phyloP scores from a whole-genome alignment of 2,888 invertebrate genomes.

The Xestia sexstrigata region DNA sequence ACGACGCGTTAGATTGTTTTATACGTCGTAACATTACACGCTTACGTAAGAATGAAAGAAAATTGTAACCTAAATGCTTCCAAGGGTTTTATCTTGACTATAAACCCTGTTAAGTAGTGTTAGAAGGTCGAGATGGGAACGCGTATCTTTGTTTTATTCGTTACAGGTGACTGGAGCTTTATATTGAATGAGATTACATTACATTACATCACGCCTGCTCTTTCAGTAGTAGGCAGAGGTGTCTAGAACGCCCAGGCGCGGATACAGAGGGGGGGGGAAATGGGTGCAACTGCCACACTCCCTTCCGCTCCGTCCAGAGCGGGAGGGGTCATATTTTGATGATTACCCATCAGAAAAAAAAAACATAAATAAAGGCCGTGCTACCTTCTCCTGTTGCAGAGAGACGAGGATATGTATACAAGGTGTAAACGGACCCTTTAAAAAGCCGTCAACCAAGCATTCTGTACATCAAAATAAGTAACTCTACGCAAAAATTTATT shows the following conservation, averaged over 20 bases:
- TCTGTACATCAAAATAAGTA: no score
- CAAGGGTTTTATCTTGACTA: conserved; percentile 31
- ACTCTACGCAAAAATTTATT: no score
- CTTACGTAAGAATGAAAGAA: conserved; percentile 30
- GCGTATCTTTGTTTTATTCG: conserved; percentile 44
- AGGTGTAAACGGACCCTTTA: no score
- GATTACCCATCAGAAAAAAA: no score
- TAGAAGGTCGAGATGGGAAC: conserved; percentile 19
- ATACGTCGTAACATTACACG: conserved; percentile 28
- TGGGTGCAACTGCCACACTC: no score
- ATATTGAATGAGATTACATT: not conserved
- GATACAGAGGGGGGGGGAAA: no score
- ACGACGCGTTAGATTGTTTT: not conserved
- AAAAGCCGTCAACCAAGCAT: no score
- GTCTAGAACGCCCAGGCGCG: not conserved
- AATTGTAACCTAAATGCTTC: conserved; percentile 37
- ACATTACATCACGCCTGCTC: not conserved
- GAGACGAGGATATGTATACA: not conserved
- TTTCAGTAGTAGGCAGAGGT: not conserved
- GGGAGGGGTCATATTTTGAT: no score
- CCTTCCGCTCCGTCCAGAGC: no score
- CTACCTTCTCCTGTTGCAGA: no score
- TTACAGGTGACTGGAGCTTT: conserved; percentile 40
- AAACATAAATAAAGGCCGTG: no score
- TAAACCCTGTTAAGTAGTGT: conserved; percentile 31